These are phyloP conservation scores for Tachyglossus aculeatus DNA, from an alignment of 2,797 vertebrate species.

Conservation along the genomic window DNA sequence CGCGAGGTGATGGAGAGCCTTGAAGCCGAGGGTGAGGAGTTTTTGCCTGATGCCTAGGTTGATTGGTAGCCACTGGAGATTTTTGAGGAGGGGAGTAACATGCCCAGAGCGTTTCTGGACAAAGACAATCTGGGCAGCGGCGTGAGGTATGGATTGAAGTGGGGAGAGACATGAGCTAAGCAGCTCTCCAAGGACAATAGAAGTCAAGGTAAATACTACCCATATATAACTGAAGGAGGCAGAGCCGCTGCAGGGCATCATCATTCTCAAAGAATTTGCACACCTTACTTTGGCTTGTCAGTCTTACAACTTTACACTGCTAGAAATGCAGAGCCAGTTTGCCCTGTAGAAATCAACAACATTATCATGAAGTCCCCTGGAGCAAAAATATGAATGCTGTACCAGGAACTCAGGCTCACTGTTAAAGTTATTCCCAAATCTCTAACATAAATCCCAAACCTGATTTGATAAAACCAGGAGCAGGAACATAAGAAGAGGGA, in stretches of 20 bases:
- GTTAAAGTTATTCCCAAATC: neutral
- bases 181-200: conserved; percentile 42
- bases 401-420: neutral
- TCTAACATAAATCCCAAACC: conserved; percentile 17
- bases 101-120: too few species aligned
- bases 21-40: too few species aligned
- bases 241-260: neutral
- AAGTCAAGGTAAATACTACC: conserved; percentile 41
- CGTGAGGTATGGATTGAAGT: too few species aligned
- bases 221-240: neutral
- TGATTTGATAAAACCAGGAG: neutral
- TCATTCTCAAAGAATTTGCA: neutral
- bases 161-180: too few species aligned
- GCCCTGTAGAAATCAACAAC: accelerated
- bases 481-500: conserved; percentile 11
- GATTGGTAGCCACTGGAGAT: too few species aligned
- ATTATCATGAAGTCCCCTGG: neutral
- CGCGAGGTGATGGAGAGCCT: too few species aligned
- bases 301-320: neutral
- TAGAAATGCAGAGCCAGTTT: neutral
- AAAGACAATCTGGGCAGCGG: too few species aligned
- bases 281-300: conserved; percentile 21
- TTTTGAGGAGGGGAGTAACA: too few species aligned
- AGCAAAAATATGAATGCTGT: neutral
- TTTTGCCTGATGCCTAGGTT: too few species aligned